These are phyloP conservation scores for Nibea coibor DNA, from an alignment of 2,113 vertebrate genomes.

Conservation along the genomic window DNA sequence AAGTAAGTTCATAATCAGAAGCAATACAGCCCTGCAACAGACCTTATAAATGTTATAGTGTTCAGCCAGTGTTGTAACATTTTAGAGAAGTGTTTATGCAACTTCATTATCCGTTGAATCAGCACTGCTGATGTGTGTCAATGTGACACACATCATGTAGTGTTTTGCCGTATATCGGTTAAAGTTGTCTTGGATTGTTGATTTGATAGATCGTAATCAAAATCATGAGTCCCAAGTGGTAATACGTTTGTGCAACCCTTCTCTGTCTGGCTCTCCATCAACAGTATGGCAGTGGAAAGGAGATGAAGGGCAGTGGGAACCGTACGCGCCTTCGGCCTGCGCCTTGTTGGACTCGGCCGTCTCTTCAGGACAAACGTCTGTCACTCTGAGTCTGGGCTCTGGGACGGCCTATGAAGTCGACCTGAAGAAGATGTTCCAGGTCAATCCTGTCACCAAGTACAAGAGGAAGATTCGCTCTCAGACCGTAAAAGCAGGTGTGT, in stretches of 20 bases:
- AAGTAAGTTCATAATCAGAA: no score
- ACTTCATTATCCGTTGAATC: background rate
- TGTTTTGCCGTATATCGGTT: no score
- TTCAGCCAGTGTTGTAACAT: no score
- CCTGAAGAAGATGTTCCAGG: slow-evolving; percentile 85
- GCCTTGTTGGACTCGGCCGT: slow-evolving; percentile 74
- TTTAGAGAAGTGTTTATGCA: no score
- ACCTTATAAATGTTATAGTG: no score
- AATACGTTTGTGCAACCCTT: background rate
- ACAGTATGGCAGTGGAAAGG: slow-evolving; percentile 87
- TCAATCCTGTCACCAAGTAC: slow-evolving; percentile 81
- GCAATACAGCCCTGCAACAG: no score
- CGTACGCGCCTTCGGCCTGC: slow-evolving; percentile 73
- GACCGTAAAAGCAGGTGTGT: slow-evolving; percentile 74
- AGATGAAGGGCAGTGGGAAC: slow-evolving; percentile 80
- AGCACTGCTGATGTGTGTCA: background rate
- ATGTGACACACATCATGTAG: no score
- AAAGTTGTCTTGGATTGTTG: no score
- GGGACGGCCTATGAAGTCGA: slow-evolving; percentile 79
- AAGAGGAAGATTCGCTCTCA: slow-evolving; percentile 81
- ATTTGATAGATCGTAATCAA: no score
- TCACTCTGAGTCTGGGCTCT: slow-evolving; percentile 62
- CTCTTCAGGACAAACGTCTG: slow-evolving; percentile 40
- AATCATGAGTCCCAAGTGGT: background rate
- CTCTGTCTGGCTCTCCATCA: background rate